These are phyloP conservation scores for Eubasilissa regina DNA, from an alignment of 1,140 invertebrate genomes.

Conservation along the genomic window DNA sequence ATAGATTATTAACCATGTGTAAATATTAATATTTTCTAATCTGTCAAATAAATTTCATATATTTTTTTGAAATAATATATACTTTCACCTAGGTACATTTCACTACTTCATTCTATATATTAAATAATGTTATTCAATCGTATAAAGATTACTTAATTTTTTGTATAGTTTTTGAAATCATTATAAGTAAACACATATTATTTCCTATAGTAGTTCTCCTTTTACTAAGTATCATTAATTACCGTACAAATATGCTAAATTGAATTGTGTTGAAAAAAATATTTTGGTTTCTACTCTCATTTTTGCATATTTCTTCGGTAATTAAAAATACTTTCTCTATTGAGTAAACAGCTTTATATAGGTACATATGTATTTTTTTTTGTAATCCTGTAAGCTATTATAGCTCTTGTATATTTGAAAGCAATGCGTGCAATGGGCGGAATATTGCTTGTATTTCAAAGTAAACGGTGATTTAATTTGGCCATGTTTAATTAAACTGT, in stretches of 20 bases:
- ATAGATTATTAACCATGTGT: neutral
- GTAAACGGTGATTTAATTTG: conserved; percentile 27
- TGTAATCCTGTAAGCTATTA: conserved; percentile 1
- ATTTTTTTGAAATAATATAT: neutral
- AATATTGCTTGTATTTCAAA: conserved; percentile 2
- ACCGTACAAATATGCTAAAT: neutral
- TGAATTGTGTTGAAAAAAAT: neutral
- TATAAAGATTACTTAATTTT: neutral
- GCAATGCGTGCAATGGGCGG: neutral
- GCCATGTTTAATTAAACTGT: conserved; percentile 28
- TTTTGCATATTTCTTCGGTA: neutral
- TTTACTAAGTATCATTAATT: neutral
- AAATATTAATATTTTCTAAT: conserved; percentile 5
- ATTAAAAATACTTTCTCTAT: neutral
- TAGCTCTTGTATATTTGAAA: conserved; percentile 5
- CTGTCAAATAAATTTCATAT: conserved; percentile 2
- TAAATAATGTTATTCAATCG: conserved; percentile 6
- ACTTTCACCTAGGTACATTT: neutral
- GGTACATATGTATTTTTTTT: neutral
- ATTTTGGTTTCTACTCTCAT: neutral
- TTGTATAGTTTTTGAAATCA: neutral
- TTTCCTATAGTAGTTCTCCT: conserved; percentile 28
- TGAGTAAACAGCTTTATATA: neutral
- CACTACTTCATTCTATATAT: conserved; percentile 6
- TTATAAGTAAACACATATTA: conserved; percentile 2